Evolutionary conservation across 2,113 vertebrate genomes (phyloP).

Genomic region (Grallaria varia): DNA sequence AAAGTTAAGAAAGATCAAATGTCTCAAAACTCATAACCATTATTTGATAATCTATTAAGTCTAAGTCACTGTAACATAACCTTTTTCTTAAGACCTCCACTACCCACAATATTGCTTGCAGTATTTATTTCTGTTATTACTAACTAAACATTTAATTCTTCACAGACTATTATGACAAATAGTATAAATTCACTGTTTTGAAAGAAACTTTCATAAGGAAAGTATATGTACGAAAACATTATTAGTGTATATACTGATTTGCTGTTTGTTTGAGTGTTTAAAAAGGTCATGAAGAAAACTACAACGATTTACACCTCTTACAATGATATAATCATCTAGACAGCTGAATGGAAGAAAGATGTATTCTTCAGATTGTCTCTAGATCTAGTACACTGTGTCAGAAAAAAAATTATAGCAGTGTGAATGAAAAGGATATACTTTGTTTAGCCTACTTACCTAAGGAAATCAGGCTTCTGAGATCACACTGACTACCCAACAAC

Average conservation of each 20-base stretch:
- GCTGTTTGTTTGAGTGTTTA: not conserved
- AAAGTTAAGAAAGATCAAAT: not conserved
- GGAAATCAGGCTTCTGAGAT: not conserved
- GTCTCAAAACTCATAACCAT: not conserved
- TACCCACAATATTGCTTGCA: not conserved
- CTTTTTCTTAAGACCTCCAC: not conserved
- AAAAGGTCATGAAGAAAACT: not conserved
- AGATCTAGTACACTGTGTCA: not conserved
- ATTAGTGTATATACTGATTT: not conserved
- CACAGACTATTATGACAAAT: not conserved
- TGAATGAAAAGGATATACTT: not conserved
- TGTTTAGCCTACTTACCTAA: slow-evolving; percentile 2
- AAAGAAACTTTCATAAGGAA: not conserved
- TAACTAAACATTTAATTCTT: not conserved
- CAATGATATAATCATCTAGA: not conserved
- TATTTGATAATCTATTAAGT: not conserved
- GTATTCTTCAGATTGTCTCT: not conserved
- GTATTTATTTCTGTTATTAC: not conserved
- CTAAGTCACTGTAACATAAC: not conserved
- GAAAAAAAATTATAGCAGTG: not conserved
- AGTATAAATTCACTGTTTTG: not conserved
- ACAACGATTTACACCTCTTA: not conserved
- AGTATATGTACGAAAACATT: not conserved
- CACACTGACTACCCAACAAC: not conserved
- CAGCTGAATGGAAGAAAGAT: not conserved